Conservation (phyloP, 2,113 vertebrate species). For the Orientallactaga bullata region DNA sequence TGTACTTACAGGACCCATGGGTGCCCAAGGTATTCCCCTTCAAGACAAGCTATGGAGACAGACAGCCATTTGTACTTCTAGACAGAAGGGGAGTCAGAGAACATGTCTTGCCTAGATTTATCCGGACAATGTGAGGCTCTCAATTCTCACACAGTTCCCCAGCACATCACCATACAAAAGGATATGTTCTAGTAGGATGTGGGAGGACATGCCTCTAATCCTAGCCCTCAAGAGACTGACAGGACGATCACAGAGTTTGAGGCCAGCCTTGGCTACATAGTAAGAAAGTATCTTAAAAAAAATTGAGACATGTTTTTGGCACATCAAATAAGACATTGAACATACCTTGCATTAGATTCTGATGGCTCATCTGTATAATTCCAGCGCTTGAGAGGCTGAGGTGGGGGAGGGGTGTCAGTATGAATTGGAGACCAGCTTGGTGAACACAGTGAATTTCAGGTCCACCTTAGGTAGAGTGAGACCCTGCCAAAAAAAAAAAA, state of each 20-base stretch:
- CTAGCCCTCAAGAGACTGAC: background rate
- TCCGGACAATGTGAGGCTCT: background rate
- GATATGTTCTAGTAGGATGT: background rate
- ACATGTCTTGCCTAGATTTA: accelerated
- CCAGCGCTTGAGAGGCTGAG: no score
- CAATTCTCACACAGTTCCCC: background rate
- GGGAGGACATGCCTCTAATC: background rate
- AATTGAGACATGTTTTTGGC: background rate
- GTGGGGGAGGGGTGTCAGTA: no score
- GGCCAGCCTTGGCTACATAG: background rate
- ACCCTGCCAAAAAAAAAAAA: no score
- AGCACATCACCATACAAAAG: background rate
- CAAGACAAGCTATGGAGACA: background rate
- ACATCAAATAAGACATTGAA: background rate
- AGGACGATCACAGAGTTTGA: background rate
- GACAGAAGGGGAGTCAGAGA: background rate
- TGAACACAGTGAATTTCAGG: no score
- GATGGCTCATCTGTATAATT: no score
- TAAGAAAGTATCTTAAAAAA: background rate
- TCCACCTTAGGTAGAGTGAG: no score
- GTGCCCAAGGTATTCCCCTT: accelerated
- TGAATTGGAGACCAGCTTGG: no score
- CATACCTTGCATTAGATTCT: background rate
- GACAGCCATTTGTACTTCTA: background rate
- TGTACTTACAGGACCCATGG: accelerated